phyloP scores from a whole-genome alignment of 1,140 invertebrate genomes.

The Pteromalus puparum region DNA sequence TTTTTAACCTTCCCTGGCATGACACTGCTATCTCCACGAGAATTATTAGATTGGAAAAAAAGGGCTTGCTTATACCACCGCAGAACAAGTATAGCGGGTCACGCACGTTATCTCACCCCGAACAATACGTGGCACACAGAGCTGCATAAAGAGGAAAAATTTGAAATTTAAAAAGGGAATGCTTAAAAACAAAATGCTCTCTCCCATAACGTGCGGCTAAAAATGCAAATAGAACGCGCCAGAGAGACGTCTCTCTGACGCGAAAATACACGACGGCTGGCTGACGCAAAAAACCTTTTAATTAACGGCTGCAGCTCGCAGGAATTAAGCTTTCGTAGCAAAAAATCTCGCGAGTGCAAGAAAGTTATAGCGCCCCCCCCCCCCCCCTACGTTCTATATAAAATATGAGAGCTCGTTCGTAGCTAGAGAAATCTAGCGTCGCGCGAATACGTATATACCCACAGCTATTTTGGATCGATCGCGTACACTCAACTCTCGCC shows the following conservation, averaged over 20 bases:
- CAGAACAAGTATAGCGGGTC: no score
- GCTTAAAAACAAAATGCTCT: background rate
- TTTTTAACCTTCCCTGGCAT: background rate
- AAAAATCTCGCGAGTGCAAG: background rate
- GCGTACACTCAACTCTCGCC: no score
- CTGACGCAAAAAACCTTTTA: background rate
- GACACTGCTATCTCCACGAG: background rate
- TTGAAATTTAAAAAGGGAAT: background rate
- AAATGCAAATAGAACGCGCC: background rate
- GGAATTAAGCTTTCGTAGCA: background rate
- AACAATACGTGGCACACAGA: background rate
- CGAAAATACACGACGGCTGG: background rate
- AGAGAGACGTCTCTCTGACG: background rate
- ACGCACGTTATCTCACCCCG: background rate
- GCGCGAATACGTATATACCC: no score
- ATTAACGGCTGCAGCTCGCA: background rate
- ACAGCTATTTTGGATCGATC: background rate
- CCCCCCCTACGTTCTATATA: no score
- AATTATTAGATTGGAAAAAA: conserved; percentile 2
- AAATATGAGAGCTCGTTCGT: background rate
- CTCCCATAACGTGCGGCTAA: background rate
- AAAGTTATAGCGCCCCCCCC: background rate
- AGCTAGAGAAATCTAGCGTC: no score
- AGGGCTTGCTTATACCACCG: background rate
- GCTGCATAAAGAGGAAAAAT: background rate